A percentile compares a stretch with the other conserved stretches of the same genome.
phyloP scores from a whole-genome alignment of 2,888 invertebrate genomes.

The Amiota communis region DNA sequence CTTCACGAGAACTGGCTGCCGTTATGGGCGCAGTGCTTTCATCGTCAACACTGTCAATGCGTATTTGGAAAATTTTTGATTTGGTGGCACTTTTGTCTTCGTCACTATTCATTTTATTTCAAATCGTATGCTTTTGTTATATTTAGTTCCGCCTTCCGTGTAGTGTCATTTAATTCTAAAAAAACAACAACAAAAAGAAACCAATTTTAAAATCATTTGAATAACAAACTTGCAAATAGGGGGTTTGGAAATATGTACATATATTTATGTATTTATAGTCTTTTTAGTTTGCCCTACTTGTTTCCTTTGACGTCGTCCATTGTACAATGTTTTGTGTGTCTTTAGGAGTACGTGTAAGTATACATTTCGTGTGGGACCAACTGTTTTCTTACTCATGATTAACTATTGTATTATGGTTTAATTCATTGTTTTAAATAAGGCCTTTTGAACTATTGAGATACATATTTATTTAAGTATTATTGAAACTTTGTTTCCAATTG shows the following conservation, averaged over 20 bases:
- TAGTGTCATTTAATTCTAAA: not conserved
- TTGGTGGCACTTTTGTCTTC: slow-evolving; percentile 39
- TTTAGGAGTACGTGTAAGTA: slow-evolving; percentile 37
- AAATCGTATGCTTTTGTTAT: not conserved
- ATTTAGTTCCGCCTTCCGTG: not conserved
- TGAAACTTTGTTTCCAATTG: not conserved
- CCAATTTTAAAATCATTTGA: not conserved
- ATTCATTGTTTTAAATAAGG: slow-evolving; percentile 44
- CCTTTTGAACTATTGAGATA: slow-evolving; percentile 59
- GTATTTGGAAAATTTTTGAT: slow-evolving; percentile 58
- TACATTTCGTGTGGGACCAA: slow-evolving; percentile 30
- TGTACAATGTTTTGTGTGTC: not conserved
- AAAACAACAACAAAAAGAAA: not conserved
- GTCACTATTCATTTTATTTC: slow-evolving; percentile 50
- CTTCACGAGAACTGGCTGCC: slow-evolving; percentile 66
- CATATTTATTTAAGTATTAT: too few species aligned
- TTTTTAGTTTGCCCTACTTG: not conserved
- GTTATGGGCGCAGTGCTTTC: slow-evolving; percentile 63
- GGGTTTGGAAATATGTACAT: too few species aligned
- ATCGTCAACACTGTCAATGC: slow-evolving; percentile 64
- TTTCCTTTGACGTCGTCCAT: not conserved
- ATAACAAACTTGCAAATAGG: not conserved
- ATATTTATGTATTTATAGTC: not conserved
- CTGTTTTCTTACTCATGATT: slow-evolving; percentile 37
- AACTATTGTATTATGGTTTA: slow-evolving; percentile 33